These are phyloP conservation scores for Pangasius krempfi DNA, from an alignment of 2,797 vertebrate species.

Conservation along the genomic window DNA sequence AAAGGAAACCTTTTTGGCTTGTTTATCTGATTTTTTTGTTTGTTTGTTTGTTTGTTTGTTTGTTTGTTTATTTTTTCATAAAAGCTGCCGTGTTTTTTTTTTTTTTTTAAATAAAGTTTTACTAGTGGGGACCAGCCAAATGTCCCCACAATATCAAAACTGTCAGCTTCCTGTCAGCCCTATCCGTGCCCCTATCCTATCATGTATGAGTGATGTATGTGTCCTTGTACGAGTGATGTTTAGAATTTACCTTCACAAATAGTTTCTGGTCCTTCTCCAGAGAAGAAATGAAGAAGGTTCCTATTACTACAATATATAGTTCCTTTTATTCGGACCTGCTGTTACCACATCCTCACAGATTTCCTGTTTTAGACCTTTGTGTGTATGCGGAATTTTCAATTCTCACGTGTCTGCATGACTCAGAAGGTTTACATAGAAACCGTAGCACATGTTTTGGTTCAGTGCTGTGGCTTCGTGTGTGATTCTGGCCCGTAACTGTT, in stretches of 20 bases:
- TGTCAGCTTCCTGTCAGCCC: not conserved
- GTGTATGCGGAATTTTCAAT: not conserved
- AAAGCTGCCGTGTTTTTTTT: not conserved
- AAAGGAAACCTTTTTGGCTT: not conserved
- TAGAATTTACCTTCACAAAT: not conserved
- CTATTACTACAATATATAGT: not conserved
- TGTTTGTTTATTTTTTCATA: not conserved
- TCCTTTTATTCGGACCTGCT: not conserved
- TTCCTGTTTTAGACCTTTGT: not conserved
- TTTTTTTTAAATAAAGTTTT: not conserved
- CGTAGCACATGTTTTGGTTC: not conserved
- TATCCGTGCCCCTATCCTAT: not conserved
- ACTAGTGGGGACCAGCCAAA: not conserved
- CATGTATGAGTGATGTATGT: not conserved
- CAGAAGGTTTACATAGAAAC: slow-evolving; percentile 1
- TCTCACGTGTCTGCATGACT: not conserved
- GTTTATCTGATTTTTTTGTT: not conserved
- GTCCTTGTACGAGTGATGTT: not conserved
- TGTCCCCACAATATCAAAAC: not conserved
- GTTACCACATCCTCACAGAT: not conserved
- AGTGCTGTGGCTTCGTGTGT: not conserved
- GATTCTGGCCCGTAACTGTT: not conserved
- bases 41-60: not conserved
- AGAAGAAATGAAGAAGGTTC: not conserved
- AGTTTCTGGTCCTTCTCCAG: not conserved